Evolutionary conservation across 2,797 vertebrate species (phyloP).

Genomic region (Cynopterus sphinx): DNA sequence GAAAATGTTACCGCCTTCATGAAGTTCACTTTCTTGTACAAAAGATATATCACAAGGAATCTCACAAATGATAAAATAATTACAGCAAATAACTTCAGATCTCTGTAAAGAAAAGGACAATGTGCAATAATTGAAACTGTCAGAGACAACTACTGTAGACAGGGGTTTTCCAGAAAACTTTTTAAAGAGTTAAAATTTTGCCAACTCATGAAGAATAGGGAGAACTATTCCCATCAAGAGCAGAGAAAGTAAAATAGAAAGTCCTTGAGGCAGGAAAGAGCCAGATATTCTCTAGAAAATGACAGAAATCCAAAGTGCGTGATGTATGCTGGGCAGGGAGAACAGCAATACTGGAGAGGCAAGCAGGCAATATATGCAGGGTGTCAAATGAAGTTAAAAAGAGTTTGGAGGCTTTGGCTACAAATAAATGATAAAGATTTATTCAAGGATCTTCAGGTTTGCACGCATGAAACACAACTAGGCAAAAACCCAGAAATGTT

Average conservation of each 20-base stretch:
- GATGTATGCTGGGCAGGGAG: not conserved
- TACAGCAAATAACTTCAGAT: not conserved
- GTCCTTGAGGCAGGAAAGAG: not conserved
- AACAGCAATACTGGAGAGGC: not conserved
- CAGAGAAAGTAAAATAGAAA: not conserved
- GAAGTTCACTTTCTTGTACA: not conserved
- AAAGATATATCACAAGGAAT: not conserved
- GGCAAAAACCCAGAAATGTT: not conserved
- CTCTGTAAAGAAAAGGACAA: constrained; percentile 10
- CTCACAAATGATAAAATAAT: constrained; percentile 1
- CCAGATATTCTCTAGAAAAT: not conserved
- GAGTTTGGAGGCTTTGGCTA: not conserved
- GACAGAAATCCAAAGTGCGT: not conserved
- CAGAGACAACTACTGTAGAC: not conserved
- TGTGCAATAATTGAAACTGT: not conserved
- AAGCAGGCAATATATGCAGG: not conserved
- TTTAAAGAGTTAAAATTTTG: constrained; percentile 6
- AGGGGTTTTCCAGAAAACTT: not conserved
- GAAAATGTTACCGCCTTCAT: not conserved
- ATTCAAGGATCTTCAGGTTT: not conserved
- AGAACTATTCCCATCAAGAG: not conserved
- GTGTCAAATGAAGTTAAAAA: not conserved
- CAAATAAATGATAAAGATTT: not conserved
- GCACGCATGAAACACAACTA: not conserved
- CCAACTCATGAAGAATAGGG: not conserved